Evolutionary conservation across 37 sponge, comb jelly and placozoan species (phyloP).

Genomic region (Oopsacas minuta): DNA sequence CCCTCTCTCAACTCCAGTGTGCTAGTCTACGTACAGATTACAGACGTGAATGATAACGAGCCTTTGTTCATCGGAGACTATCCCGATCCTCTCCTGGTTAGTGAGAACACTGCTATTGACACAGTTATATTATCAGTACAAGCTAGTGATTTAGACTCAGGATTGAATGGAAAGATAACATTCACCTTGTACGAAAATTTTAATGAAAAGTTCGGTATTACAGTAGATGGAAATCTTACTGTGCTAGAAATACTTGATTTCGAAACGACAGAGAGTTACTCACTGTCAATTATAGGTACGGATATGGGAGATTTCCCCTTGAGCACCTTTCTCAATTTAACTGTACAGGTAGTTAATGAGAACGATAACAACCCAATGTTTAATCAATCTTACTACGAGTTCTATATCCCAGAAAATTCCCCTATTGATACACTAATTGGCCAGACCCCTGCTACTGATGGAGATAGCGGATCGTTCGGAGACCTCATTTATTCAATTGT

Average conservation of each 20-base stretch:
- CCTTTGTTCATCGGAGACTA: constrained; percentile 20
- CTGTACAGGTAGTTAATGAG: constrained; percentile 24
- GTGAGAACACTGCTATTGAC: constrained; percentile 27
- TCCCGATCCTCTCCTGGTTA: constrained; percentile 11
- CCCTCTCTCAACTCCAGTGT: constrained; percentile 19
- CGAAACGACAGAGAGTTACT: constrained; percentile 23
- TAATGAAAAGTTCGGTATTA: background rate
- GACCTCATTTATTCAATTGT: constrained; percentile 29
- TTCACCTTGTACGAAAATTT: constrained; percentile 16
- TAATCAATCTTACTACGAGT: background rate
- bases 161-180: constrained; percentile 32
- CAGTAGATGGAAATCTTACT: background rate
- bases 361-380: constrained; percentile 58
- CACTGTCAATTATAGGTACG: background rate
- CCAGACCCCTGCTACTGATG: constrained; percentile 35
- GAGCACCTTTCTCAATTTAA: constrained; percentile 8
- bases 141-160: constrained; percentile 47
- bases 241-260: constrained; percentile 19
- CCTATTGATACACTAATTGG: background rate
- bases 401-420: constrained; percentile 23
- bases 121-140: constrained; percentile 19
- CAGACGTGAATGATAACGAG: constrained; percentile 18
- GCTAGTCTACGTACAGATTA: background rate
- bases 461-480: constrained; percentile 30
- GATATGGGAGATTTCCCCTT: constrained; percentile 37